Base-by-base conservation (phyloP, 1,140 invertebrate genomes). In the Caerostris darwini region DNA sequence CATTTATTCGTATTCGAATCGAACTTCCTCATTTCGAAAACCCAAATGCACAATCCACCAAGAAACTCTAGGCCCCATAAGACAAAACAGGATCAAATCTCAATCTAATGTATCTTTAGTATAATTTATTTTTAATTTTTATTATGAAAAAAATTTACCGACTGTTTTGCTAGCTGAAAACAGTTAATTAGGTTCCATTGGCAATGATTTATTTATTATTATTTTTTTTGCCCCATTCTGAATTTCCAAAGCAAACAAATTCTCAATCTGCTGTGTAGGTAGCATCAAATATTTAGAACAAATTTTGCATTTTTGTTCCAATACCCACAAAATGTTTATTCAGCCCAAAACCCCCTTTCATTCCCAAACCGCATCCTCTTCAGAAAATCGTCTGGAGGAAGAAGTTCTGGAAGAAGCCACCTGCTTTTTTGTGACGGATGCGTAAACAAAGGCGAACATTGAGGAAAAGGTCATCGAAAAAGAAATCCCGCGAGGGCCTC, bases 391-490 rank as follows among this genome's bases (percentile, higher is more conserved):
- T 5, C 17, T 64, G 12, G 71, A 77, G 19, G 71, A 77, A 12
- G 19, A 77, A 12, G 19, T 50, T 50, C 71, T 77, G 8, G 71
- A 77, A 50, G 71, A 77, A 77, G 19, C 34, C 71, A 53, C 8
- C 69, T 34, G 69, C 34, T 50, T 77, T 77, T 7, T 50, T 77
- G 34, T 34, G 71, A 77, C 71, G 71, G 71, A 77, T 77, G 34
- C 10, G 71, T 77, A 77, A 77, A 77, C 71, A 77, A 77, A 77
- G 71, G 8, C 61, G 61, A 3, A 34, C 8, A 77, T 77, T 77
- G 71, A 77, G 71, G 71, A 77, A 77, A 77, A 50, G 71, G 71
- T 77, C 71, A 77, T 3, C 19, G 50, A 34, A 67, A 14, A 67
- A 34, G 34, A 34, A 34, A 34, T 34, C 34, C 17, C 4, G 71